These are phyloP conservation scores for Pterocles gutturalis DNA, from an alignment of 2,113 vertebrate genomes.

Conservation along the genomic window DNA sequence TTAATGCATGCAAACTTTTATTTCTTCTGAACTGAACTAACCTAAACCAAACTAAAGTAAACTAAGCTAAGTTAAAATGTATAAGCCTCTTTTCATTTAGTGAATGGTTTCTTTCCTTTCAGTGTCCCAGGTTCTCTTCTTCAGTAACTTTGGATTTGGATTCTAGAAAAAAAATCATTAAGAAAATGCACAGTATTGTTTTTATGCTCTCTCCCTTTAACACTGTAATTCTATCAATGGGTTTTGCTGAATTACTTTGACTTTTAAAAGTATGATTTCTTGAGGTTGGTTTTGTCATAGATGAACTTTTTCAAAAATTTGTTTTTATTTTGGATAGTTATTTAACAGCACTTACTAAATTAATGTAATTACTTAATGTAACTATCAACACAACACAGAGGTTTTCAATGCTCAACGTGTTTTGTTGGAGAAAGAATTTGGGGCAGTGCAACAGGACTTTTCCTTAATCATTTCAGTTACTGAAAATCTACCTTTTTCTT, in stretches of 20 bases:
- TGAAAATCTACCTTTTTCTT: not conserved
- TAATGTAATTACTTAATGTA: not conserved
- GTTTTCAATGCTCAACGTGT: not conserved
- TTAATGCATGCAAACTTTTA: not conserved
- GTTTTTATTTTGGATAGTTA: not conserved
- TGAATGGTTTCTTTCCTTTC: not conserved
- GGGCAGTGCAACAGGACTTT: not conserved
- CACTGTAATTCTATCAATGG: not conserved
- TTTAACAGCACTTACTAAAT: not conserved
- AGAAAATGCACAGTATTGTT: not conserved
- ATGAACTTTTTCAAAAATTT: not conserved
- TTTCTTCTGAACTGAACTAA: not conserved
- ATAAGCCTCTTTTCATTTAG: not conserved
- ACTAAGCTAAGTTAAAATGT: not conserved
- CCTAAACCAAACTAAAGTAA: not conserved
- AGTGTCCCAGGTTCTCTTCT: not conserved
- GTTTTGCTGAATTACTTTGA: not conserved
- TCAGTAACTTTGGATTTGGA: not conserved
- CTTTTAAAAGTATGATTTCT: not conserved
- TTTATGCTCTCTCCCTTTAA: not conserved
- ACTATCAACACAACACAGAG: not conserved
- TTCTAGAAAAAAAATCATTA: not conserved
- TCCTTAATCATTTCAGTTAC: not conserved
- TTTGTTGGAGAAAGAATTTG: not conserved
- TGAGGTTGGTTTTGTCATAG: not conserved